Base-by-base conservation (phyloP, 2,113 vertebrate species). In the Podarcis cretensis region DNA sequence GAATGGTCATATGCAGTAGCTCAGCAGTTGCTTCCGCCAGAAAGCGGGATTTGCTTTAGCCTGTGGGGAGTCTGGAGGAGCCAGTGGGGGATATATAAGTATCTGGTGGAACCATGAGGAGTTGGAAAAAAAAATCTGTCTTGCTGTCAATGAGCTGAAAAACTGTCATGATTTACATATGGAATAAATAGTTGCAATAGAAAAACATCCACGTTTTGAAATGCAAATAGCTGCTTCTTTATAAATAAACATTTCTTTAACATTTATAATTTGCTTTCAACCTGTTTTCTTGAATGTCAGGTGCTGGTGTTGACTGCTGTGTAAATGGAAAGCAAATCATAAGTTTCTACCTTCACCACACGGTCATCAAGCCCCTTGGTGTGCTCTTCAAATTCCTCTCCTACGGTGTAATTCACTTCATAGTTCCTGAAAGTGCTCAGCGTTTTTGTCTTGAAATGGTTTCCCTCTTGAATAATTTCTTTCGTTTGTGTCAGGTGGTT, bases 391-490 rank as follows among this genome's bases (percentile, higher is more conserved):
- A 99, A 99, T 96, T 99, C 99, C 92, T 96, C 97, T 27, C 99
- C 99, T 1, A 99, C 93, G 0, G 96, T 98, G 94, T 95, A 99
- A 95, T 98, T 96, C 90, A 99, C 1, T 0, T 98, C 96, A 2
- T 99, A 99, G 96, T 99, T 99, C 80, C 99, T 97, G 94, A 99
- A 98, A 6, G 98, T 98, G 96, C 99, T 99, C 84, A 98, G 92
- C 30, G 99, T 99, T 95, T 98, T 98, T 1, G 98, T 98, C 94
- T 98, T 98, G 90, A 99, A 99, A 90, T 96, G 96, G 93, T 99
- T 96, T 35, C 98, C 98, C 0, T 98, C 93, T 95, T 99, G 99
- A 81, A 97, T 92, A 2, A 99, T 96, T 68, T 98, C 96, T 89
- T 99, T 99, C 0, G 98, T 98, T 97, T 99, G 99, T 69, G 89